These are phyloP conservation scores for Ochropleura leucogaster DNA, from an alignment of 2,888 invertebrate species.

Conservation along the genomic window DNA sequence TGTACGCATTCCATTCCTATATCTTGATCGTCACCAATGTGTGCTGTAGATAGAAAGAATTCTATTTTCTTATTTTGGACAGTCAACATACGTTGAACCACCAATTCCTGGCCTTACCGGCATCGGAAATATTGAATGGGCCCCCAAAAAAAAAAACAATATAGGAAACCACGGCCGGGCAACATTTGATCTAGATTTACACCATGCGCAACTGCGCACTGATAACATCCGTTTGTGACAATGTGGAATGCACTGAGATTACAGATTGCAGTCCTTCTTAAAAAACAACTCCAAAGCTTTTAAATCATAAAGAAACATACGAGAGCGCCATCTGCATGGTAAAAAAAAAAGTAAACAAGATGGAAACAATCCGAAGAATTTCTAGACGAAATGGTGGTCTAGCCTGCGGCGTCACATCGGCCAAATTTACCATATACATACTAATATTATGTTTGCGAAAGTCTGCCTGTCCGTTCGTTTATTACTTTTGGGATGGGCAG, in stretches of 20 bases:
- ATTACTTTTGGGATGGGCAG: neutral
- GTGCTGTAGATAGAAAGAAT: neutral
- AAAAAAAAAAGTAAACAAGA: neutral
- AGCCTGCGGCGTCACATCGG: neutral
- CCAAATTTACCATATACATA: conserved; percentile 13
- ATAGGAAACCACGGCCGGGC: neutral
- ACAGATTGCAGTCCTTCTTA: neutral
- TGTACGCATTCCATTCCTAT: conserved; percentile 6
- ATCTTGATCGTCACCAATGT: conserved; percentile 11
- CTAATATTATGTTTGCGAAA: neutral
- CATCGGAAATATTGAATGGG: neutral
- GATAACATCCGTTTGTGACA: neutral
- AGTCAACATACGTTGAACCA: neutral
- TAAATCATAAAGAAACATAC: neutral
- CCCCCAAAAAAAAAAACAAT: neutral
- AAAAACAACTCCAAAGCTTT: neutral
- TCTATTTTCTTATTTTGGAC: neutral
- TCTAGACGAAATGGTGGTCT: conserved; percentile 9
- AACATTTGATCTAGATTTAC: conserved; percentile 13
- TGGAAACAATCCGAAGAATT: conserved; percentile 5
- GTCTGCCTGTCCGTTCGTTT: neutral
- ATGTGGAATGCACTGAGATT: neutral
- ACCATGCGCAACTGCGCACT: neutral
- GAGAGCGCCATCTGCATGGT: neutral
- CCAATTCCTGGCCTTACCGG: neutral